Conservation (phyloP, 2,113 vertebrate genomes). For the Chaenogobius annularis region DNA sequence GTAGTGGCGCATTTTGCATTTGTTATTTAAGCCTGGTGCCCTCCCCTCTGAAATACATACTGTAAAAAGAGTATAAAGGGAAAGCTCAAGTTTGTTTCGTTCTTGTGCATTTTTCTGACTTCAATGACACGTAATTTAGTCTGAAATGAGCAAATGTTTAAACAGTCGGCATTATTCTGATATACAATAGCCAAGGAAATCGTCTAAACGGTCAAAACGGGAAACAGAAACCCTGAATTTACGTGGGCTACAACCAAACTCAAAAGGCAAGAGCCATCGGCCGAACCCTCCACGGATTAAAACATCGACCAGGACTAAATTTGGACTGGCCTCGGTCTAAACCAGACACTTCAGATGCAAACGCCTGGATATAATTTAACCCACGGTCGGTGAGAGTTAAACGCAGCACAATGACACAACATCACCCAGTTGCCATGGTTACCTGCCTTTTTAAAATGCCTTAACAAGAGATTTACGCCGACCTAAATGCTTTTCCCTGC, state of each 20-base stretch:
- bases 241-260: no score
- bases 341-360: background rate
- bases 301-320: background rate
- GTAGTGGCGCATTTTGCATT: background rate
- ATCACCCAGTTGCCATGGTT: slow-evolving; percentile 24
- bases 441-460: slow-evolving; percentile 20
- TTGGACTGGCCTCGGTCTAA: background rate
- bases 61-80: no score
- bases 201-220: no score
- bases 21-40: no score
- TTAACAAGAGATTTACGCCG: slow-evolving; percentile 3
- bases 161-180: no score
- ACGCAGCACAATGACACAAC: slow-evolving; percentile 4
- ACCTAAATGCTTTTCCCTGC: slow-evolving; percentile 15
- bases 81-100: no score
- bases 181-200: no score
- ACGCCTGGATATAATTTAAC: slow-evolving; percentile 7
- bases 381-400: slow-evolving; percentile 8
- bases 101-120: no score
- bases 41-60: no score
- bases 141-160: no score
- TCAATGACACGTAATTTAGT: no score
- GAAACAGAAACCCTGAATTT: no score
- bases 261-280: background rate
- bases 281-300: background rate